phyloP scores from a whole-genome alignment of 2,888 invertebrate genomes.

The Xylophagus ater region DNA sequence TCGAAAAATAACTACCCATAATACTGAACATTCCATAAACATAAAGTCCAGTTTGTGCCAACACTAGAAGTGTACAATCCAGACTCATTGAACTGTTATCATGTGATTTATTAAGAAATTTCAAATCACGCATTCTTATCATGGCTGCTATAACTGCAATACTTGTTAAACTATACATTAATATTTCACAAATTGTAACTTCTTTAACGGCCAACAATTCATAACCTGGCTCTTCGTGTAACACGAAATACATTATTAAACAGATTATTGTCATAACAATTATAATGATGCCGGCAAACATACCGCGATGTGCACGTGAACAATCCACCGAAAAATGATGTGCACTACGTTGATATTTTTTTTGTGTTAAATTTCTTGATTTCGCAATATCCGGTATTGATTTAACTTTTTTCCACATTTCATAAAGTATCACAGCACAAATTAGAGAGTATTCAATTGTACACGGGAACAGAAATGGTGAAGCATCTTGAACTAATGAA shows the following conservation, averaged over 20 bases:
- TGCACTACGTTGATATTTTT: conserved; percentile 35
- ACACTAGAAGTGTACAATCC: conserved; percentile 70
- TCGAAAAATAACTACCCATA: conserved; percentile 46
- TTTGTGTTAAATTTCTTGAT: conserved; percentile 34
- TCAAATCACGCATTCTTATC: conserved; percentile 53
- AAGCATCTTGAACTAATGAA: conserved; percentile 53
- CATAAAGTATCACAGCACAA: conserved; percentile 77
- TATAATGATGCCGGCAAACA: conserved; percentile 62
- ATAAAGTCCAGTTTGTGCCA: conserved; percentile 82
- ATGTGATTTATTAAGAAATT: conserved; percentile 43
- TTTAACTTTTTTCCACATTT: conserved; percentile 81
- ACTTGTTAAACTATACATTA: conserved; percentile 58
- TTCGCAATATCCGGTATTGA: conserved; percentile 45
- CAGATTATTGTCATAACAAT: conserved; percentile 76
- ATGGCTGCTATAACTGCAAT: conserved; percentile 53
- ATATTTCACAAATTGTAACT: conserved; percentile 65
- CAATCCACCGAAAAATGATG: conserved; percentile 73
- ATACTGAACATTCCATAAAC: conserved; percentile 80
- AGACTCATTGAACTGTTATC: conserved; percentile 43
- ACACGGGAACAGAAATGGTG: conserved; percentile 80
- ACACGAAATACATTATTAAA: conserved; percentile 80
- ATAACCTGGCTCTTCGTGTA: conserved; percentile 53
- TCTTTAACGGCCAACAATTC: conserved; percentile 56
- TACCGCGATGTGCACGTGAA: conserved; percentile 68
- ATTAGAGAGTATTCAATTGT: conserved; percentile 84